Base-by-base conservation (phyloP, 1,140 invertebrate species). In the Polyergus mexicanus region DNA sequence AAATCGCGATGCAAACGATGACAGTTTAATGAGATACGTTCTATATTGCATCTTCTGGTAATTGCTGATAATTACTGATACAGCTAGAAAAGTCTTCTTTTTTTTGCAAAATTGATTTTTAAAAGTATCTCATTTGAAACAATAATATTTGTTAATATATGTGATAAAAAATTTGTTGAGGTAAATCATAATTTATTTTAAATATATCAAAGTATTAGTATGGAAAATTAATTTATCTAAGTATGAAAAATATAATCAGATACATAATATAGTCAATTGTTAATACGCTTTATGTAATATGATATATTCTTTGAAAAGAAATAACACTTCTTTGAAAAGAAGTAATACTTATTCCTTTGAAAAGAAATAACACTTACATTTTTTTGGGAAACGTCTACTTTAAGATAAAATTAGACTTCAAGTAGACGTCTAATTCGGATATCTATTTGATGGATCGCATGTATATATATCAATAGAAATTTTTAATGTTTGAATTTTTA, bases 1-100 rank as follows among this genome's bases (percentile, higher is more conserved):
- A 51, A 60, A 74, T 72, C 63, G 76, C 63, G 47, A 56, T 51
- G 47, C 47, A 69, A 38, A 69, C 41, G 51, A 83, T 22, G 68
- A 35, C n/a, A 62, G 35, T 69, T 68, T 74, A 83, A 83, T 74
- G 56, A 83, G 35, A 32, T n/a, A n/a, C 78, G n/a, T 35, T 35
- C 22, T 41, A 28, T 38, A 41, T 69, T 16, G 63, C 28, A 54
- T 44, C 10, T 35, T 6, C 35, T 7, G 7, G 22, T 32, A 62
- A 76, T 58, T 76, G 4, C 54, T 13, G 7, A 6, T n/a, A 62
- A 76, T 58, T 76, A 10, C 22, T 6, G 41, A 2, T 13, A 28
- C 51, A 13, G 63, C 0, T 22, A 8, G 38, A 78, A 35, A 13
- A 11, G 0, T 6, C 3, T 28, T 32, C 32, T 32, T 32, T 25